phyloP scores from a whole-genome alignment of 2,113 vertebrate species.

The Sakesphorus luctuosus region DNA sequence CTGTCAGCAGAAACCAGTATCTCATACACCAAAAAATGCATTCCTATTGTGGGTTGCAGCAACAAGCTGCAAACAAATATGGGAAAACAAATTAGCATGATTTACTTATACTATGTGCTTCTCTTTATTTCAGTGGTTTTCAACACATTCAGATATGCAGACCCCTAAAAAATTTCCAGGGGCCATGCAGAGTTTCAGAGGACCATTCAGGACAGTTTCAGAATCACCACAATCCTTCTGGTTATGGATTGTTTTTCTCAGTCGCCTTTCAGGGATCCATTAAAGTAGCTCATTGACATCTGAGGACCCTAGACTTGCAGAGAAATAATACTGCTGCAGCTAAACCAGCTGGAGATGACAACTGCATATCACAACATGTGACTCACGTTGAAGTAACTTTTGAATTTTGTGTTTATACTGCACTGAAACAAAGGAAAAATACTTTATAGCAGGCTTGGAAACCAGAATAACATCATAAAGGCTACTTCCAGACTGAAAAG shows the following conservation, averaged over 20 bases:
- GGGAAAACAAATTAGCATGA: neutral
- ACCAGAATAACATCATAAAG: neutral
- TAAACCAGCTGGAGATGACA: slow-evolving; percentile 26
- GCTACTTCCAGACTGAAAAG: neutral
- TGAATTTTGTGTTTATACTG: slow-evolving; percentile 29
- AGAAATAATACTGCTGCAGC: neutral
- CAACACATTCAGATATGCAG: neutral
- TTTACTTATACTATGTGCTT: neutral
- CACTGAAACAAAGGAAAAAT: neutral
- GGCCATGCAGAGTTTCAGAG: neutral
- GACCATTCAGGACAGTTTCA: neutral
- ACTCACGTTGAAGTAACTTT: slow-evolving; percentile 1
- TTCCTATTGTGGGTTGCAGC: neutral
- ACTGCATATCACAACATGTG: neutral
- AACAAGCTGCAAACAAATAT: neutral
- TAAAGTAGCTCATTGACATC: neutral
- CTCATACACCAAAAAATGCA: neutral
- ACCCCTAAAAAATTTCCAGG: neutral
- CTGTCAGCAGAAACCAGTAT: neutral
- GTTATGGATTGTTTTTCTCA: neutral
- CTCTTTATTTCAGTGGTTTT: neutral
- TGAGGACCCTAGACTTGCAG: neutral
- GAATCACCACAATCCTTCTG: neutral
- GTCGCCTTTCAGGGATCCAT: neutral
- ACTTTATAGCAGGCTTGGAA: neutral